Evolutionary conservation across 2,113 vertebrate species (phyloP), one percentile per base, ranked within the genome.

Genomic region (Tetraodon nigroviridis): DNA sequence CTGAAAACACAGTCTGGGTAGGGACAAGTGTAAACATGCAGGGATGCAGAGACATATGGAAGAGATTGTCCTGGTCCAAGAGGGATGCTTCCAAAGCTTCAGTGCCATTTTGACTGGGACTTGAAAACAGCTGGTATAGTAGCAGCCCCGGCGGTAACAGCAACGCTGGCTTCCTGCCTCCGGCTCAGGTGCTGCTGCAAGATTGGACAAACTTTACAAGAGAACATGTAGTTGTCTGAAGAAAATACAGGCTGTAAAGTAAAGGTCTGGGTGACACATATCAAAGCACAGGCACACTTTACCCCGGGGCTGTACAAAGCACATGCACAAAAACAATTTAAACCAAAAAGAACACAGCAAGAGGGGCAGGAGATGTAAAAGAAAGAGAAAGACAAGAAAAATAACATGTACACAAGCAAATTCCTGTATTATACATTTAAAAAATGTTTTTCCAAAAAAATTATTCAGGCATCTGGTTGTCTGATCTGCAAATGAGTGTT

Each of bases 151-250:
- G 1, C 19, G 4, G 1, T 55, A 44, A 59, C 62, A n/a, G 29
- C 14, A 16, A 8, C 2, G 0, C 8, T 50, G 44, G 13, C 22
- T 56, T 67, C 67, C 20, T n/a, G 54, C 16, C 21, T 4, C 42
- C 10, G 16, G 48, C 37, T 48, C 70, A 61, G 70, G 55, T 74
- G 70, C 17, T 67, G 16, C 19, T 54, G 19, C 2, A 13, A 51
- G 37, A 69, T 60, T 63, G 40, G 48, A 46, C 14, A 20, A 42
- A 7, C 14, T 71, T 74, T 61, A 71, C 37, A 58, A 61, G 41
- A 24, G 13, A 32, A 29, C 49, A 62, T 67, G 32, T 21, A 4
- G 8, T 18, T 18, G n/a, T 51, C 12, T 19, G 16, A 16, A 20
- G 13, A 4, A 29, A 40, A 51, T 37, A 37, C 18, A 14, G 14